Base-by-base conservation (phyloP, 2,888 invertebrate species). In the Leptarthrus brevirostris region DNA sequence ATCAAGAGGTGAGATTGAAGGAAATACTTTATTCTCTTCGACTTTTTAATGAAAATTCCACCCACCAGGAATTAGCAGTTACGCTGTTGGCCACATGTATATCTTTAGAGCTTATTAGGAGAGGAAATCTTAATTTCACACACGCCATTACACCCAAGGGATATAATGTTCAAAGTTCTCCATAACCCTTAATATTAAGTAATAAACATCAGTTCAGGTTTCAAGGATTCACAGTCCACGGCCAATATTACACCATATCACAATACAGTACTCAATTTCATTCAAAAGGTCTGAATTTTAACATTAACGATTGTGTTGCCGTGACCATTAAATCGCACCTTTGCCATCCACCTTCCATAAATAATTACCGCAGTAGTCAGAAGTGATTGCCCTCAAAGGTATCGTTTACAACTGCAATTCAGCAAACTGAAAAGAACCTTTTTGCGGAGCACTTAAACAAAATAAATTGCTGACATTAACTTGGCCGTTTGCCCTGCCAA, bases 251-350 rank as follows among this genome's bases (percentile, higher is more conserved):
- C n/a, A n/a, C n/a, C n/a, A n/a, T n/a, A n/a, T n/a, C 40, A 40
- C n/a, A 40, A 3, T n/a, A 40, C 12, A 12, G n/a, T 3, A 12
- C 8, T 40, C n/a, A 40, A 6, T 40, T 40, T 40, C 40, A 40
- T 40, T 40, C 40, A 40, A 40, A 56, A 56, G 34, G 34, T 56
- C 56, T 56, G 64, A 64, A 64, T 64, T 64, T 64, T 64, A 64
- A 64, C 64, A 64, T 64, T 64, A 64, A 64, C 22, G 64, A 64
- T 64, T 40, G 64, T 44, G 56, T 44, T 40, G 64, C 44, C 40
- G 64, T 30, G 22, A 14, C 44, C 64, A 44, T 64, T 64, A 64
- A 64, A 44, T 64, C 44, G 40, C 44, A 64, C 64, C 64, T 64
- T 64, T 64, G n/a, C 1, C 44, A 30, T 22, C 22, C 64, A 64